Conservation (phyloP, 1,140 invertebrate species). For the Acyrthosiphon pisum region DNA sequence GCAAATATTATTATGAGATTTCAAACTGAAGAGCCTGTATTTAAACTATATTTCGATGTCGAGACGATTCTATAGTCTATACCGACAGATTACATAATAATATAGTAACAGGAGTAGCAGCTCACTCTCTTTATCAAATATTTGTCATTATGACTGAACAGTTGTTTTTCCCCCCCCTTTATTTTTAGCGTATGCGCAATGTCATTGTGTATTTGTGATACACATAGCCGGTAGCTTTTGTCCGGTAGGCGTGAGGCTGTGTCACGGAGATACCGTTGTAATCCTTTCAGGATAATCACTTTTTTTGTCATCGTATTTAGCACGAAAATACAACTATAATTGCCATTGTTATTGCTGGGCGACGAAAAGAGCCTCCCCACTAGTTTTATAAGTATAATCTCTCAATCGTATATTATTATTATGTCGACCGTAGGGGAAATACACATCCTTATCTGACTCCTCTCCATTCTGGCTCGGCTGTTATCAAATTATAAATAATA, state of each 20-base stretch:
- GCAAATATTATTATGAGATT: no score
- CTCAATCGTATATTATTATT: constrained; percentile 43
- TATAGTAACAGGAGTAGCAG: no score
- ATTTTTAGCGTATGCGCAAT: background rate
- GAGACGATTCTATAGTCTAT: no score
- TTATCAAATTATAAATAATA: background rate
- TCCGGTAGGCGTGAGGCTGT: background rate
- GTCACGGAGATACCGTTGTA: constrained; percentile 3
- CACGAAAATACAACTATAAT: background rate
- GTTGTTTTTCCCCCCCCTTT: background rate
- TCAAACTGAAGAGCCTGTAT: no score
- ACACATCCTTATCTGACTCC: background rate
- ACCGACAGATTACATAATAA: no score
- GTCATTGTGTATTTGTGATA: background rate
- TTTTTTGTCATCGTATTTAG: constrained; percentile 25
- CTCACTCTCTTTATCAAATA: background rate
- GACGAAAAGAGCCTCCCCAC: background rate
- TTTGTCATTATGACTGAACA: background rate
- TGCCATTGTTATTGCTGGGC: constrained; percentile 10
- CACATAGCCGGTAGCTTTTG: background rate
- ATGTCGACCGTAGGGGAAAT: background rate
- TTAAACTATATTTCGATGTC: no score
- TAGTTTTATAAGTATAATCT: constrained; percentile 21
- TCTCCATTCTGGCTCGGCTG: background rate
- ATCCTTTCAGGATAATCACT: constrained; percentile 33